phyloP scores from a whole-genome alignment of 23 tunicate genomes.

The Styela plicata region DNA sequence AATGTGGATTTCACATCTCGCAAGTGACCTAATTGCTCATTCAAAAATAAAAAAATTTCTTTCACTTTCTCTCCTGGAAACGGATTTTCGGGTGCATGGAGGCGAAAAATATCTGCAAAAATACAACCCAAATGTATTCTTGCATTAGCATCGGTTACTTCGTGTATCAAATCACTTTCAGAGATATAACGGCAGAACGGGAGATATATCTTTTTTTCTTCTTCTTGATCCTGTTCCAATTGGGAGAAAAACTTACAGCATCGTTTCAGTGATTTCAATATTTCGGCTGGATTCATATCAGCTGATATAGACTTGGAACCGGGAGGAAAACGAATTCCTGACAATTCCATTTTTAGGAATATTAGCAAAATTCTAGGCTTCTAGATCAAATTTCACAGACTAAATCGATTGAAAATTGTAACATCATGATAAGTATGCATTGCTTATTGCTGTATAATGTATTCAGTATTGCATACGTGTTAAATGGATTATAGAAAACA shows the following conservation, averaged over 20 bases:
- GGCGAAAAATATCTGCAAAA: slow-evolving; percentile 77
- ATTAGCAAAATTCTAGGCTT: no score
- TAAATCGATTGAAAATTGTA: no score
- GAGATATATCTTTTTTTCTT: slow-evolving; percentile 46
- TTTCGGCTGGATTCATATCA: slow-evolving; percentile 76
- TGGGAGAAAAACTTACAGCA: slow-evolving; percentile 86
- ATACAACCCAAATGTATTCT: slow-evolving; percentile 69
- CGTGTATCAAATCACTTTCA: slow-evolving; percentile 69
- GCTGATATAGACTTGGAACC: slow-evolving; percentile 74
- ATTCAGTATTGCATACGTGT: no score
- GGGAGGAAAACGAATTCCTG: slow-evolving; percentile 58
- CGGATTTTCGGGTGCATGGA: slow-evolving; percentile 87
- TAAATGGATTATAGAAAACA: no score
- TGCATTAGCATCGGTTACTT: slow-evolving; percentile 61
- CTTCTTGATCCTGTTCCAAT: slow-evolving; percentile 92
- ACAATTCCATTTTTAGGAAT: background rate
- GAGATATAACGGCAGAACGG: slow-evolving; percentile 70
- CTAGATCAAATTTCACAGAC: no score
- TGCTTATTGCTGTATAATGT: no score
- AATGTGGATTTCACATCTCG: slow-evolving; percentile 60
- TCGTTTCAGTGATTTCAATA: slow-evolving; percentile 71
- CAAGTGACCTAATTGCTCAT: slow-evolving; percentile 51
- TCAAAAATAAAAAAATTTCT: slow-evolving; percentile 74
- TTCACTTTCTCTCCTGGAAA: slow-evolving; percentile 64
- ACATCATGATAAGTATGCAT: no score